Base-by-base conservation (phyloP, 1,140 invertebrate genomes). In the Pinna nobilis region DNA sequence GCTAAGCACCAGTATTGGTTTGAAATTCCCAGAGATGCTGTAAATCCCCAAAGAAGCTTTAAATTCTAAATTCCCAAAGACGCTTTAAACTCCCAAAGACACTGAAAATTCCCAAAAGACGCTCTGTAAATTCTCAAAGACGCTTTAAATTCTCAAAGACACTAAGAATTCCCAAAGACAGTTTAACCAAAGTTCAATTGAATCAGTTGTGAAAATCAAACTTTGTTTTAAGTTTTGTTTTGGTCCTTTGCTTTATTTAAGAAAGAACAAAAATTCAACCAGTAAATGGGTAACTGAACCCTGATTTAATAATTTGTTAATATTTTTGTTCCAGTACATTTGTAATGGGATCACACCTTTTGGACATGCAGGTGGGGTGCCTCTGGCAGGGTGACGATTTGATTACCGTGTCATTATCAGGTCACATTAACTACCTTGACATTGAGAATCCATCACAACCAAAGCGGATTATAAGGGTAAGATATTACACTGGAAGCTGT, bases 311-410 rank as follows among this genome's bases (percentile, higher is more conserved):
- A 9, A 50, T 37, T 37, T 53, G 30, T 30, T n/a, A n/a, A n/a
- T n/a, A n/a, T n/a, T n/a, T n/a, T n/a, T 59, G 55, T 75, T 83
- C 7, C 70, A 87, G 84, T 11, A 75, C 76, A 6, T 85, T 85
- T 81, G 47, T 66, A 0, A 59, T 86, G 53, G 81, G 82, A 30
- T 92, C 89, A 39, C 93, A 94, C 55, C 93, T 98, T 5, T 93
- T 96, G 78, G 96, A 98, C 90, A 96, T 97, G 91, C 96, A 97
- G 93, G 94, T 99, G 1, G 97, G 96, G 13, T 98, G 98, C 87
- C 89, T 99, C 23, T 99, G 98, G 98, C 95, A 97, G 92, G 94
- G 94, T 9, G 71, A 85, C 37, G 91, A 96, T 89, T 87, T 99
- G 20, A 86, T 99, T 0, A 94, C 95, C 3, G 96, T 99, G 15